phyloP scores from a whole-genome alignment of 2,888 invertebrate species.

The Syritta pipiens region DNA sequence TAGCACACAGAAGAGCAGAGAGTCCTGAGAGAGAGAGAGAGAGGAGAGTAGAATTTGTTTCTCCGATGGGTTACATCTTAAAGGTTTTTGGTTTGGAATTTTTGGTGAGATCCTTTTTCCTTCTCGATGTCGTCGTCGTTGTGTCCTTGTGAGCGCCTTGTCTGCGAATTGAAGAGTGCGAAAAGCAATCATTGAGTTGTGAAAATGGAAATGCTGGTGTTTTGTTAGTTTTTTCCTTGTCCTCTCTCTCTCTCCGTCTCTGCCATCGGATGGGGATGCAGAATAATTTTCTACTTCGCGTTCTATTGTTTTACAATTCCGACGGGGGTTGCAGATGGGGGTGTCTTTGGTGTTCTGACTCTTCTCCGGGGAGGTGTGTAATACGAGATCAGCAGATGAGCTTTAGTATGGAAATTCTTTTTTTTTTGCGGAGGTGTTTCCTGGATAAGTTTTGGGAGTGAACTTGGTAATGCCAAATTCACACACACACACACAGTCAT shows the following conservation, averaged over 20 bases:
- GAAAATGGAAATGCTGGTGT: conserved; percentile 52
- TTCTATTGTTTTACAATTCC: conserved; percentile 59
- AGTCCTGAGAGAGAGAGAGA: conserved; percentile 7
- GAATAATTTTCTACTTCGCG: conserved; percentile 23
- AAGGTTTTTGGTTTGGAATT: conserved; percentile 35
- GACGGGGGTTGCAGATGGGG: not conserved
- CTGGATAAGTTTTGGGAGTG: conserved; percentile 12
- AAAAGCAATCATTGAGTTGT: conserved; percentile 67
- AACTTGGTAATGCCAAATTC: conserved; percentile 58
- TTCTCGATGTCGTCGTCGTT: conserved; percentile 1
- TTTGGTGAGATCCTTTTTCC: conserved; percentile 2
- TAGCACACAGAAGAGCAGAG: conserved; percentile 46
- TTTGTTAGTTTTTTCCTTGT: conserved; percentile 34
- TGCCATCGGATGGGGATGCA: not conserved
- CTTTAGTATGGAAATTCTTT: conserved; percentile 62
- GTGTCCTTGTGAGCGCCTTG: conserved; percentile 6
- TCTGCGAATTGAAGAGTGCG: conserved; percentile 54
- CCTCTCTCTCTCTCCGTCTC: conserved; percentile 11
- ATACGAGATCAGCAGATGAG: conserved; percentile 58
- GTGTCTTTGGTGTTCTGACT: not conserved
- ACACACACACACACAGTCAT: no score
- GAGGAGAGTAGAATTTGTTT: not conserved
- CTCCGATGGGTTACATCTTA: conserved; percentile 55
- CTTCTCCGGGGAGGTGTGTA: conserved; percentile 24
- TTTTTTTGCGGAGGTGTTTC: conserved; percentile 15